phyloP scores from a whole-genome alignment of 2,113 vertebrate genomes.

The Rhizomys pruinosus region DNA sequence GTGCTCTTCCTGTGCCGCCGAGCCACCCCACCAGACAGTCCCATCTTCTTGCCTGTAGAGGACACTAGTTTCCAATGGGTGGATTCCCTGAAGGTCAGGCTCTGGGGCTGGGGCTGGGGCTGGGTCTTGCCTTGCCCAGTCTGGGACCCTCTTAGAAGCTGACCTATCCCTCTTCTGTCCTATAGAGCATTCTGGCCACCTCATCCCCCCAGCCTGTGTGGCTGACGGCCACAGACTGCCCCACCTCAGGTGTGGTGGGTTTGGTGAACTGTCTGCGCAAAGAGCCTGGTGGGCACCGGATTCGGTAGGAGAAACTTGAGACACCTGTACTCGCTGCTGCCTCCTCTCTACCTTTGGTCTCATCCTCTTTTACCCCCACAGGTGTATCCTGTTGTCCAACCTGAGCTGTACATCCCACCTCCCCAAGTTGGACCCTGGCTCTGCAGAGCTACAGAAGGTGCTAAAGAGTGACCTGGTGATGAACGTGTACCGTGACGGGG shows the following conservation, averaged over 20 bases:
- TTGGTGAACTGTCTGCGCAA: constrained; percentile 97
- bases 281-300: constrained; percentile 92
- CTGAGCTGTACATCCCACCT: constrained; percentile 83
- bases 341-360: rapidly evolving
- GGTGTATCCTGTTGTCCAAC: constrained; percentile 94
- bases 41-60: constrained; percentile 89
- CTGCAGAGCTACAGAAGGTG: constrained; percentile 86
- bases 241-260: constrained; percentile 93
- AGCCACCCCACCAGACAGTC: constrained; percentile 76
- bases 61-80: constrained; percentile 92
- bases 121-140: neutral
- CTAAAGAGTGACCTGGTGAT: constrained; percentile 90
- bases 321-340: rapidly evolving
- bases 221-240: constrained; percentile 88
- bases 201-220: constrained; percentile 89
- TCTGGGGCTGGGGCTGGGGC: neutral
- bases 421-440: constrained; percentile 80
- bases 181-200: constrained; percentile 85
- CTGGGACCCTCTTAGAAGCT: rapidly evolving
- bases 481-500: constrained; percentile 94
- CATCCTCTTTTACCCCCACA: constrained; percentile 69
- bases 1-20: constrained; percentile 92
- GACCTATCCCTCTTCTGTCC: neutral
- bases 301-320: constrained; percentile 87
- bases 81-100: constrained; percentile 92